Percentiles rank a stretch among this genome's conserved stretches.
phyloP scores from a whole-genome alignment of 2,888 invertebrate genomes.

The Rhamnusium bicolor region DNA sequence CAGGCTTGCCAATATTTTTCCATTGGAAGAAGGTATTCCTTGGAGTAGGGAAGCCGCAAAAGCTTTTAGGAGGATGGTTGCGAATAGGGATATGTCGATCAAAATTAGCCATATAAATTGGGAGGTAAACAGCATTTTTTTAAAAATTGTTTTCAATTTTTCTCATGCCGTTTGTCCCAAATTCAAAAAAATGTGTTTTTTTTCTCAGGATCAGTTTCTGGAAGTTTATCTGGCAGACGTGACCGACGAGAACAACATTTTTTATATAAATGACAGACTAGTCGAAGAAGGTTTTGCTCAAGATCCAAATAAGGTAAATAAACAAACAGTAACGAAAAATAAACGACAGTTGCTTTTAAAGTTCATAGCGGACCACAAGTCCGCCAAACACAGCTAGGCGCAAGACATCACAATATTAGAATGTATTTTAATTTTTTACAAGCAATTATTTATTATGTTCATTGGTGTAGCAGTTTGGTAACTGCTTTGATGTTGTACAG shows the following conservation, averaged over 20 bases:
- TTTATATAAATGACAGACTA: slow-evolving; percentile 71
- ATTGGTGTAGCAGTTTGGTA: neutral
- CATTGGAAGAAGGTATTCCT: slow-evolving; percentile 68
- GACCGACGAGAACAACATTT: slow-evolving; percentile 68
- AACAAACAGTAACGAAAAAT: neutral
- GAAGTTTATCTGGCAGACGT: slow-evolving; percentile 74
- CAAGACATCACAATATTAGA: neutral
- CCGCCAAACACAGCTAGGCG: neutral
- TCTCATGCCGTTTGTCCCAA: too few relatives aligned
- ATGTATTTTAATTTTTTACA: neutral
- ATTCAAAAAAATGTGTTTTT: too few relatives aligned
- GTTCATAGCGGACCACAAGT: slow-evolving; percentile 27
- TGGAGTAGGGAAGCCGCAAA: slow-evolving; percentile 71
- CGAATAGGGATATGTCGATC: slow-evolving; percentile 68
- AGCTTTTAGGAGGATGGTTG: slow-evolving; percentile 69
- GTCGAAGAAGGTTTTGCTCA: slow-evolving; percentile 72
- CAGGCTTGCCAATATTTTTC: slow-evolving; percentile 72
- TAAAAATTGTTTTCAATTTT: too few relatives aligned
- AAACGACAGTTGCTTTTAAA: slow-evolving; percentile 31
- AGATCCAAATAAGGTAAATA: slow-evolving; percentile 61
- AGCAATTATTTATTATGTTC: neutral
- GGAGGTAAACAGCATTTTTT: too few relatives aligned
- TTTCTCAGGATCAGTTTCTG: slow-evolving; percentile 54
- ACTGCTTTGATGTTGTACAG: neutral
- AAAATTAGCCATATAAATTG: slow-evolving; percentile 63